A percentile compares a stretch with the other conserved stretches of the same genome.
phyloP scores from a whole-genome alignment of 2,113 vertebrate species.

The Asarcornis scutulata region DNA sequence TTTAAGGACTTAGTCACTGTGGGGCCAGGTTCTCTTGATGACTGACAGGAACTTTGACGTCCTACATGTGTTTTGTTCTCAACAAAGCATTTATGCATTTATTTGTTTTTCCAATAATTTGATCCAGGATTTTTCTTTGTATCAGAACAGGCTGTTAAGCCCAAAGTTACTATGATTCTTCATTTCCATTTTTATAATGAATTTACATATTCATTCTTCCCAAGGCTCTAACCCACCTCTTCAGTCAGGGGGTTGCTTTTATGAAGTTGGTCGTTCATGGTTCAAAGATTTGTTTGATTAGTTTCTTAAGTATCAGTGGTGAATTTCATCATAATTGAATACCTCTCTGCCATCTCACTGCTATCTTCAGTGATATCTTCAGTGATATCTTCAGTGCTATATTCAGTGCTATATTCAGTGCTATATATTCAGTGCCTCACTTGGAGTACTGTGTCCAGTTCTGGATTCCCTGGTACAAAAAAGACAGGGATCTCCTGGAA shows the following conservation, averaged over 20 bases:
- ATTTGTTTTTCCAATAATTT: not conserved
- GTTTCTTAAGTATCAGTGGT: not conserved
- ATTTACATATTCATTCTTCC: not conserved
- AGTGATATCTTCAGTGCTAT: too few relatives aligned
- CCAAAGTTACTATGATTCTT: not conserved
- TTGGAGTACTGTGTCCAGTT: too few relatives aligned
- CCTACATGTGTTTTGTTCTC: not conserved
- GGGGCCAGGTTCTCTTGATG: not conserved
- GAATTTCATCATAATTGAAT: not conserved
- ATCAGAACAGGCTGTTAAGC: not conserved
- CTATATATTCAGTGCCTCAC: too few relatives aligned
- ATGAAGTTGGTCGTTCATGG: not conserved
- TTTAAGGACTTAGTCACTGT: not conserved
- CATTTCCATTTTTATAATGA: not conserved
- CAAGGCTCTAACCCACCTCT: not conserved
- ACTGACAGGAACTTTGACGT: not conserved
- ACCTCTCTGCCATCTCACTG: not conserved
- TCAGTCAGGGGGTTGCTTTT: not conserved
- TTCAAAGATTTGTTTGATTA: not conserved
- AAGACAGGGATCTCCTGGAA: too few relatives aligned
- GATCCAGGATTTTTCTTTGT: not conserved
- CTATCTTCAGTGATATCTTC: not conserved
- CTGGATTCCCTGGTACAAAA: too few relatives aligned
- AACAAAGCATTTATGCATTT: not conserved
- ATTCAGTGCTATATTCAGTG: too few relatives aligned